Conservation (phyloP, 1,140 invertebrate species). For the Battus philenor region DNA sequence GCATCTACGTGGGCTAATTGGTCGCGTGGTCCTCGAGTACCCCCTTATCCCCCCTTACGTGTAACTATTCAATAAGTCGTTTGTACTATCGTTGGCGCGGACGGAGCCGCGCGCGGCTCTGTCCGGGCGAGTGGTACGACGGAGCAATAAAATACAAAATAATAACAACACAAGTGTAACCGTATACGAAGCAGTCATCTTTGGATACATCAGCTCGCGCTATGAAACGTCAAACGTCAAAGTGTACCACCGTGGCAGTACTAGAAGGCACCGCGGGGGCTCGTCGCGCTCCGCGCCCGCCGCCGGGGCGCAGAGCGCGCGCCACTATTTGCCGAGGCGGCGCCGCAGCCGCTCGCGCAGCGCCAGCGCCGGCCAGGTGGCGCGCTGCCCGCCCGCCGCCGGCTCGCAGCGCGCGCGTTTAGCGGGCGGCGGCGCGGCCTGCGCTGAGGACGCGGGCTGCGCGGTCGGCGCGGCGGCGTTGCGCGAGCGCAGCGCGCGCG, state of each 20-base stretch:
- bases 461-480: slow-evolving; percentile 28
- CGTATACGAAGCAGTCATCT: slow-evolving; percentile 67
- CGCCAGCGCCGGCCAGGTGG: slow-evolving; percentile 49
- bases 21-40: slow-evolving; percentile 63
- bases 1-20: slow-evolving; percentile 61
- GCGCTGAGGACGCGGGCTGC: slow-evolving; percentile 27
- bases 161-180: slow-evolving; percentile 57
- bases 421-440: slow-evolving; percentile 35
- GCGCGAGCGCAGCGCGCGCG: slow-evolving; percentile 31
- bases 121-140: slow-evolving; percentile 10
- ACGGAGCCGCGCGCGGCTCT: slow-evolving; percentile 17
- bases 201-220: slow-evolving; percentile 45
- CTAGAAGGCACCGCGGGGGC: slow-evolving; percentile 59
- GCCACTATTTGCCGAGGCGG: slow-evolving; percentile 50
- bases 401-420: slow-evolving; percentile 26
- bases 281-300: slow-evolving; percentile 36
- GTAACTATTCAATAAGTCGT: slow-evolving; percentile 60
- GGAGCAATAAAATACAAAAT: slow-evolving; percentile 43
- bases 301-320: slow-evolving; percentile 20
- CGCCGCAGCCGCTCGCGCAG: slow-evolving; percentile 55
- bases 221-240: slow-evolving; percentile 37
- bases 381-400: slow-evolving; percentile 20
- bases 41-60: no score
- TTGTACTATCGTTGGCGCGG: slow-evolving; percentile 65
- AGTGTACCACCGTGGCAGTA: slow-evolving; percentile 55